Base-by-base conservation (phyloP, 1,140 invertebrate genomes). In the Drosophila virilis region DNA sequence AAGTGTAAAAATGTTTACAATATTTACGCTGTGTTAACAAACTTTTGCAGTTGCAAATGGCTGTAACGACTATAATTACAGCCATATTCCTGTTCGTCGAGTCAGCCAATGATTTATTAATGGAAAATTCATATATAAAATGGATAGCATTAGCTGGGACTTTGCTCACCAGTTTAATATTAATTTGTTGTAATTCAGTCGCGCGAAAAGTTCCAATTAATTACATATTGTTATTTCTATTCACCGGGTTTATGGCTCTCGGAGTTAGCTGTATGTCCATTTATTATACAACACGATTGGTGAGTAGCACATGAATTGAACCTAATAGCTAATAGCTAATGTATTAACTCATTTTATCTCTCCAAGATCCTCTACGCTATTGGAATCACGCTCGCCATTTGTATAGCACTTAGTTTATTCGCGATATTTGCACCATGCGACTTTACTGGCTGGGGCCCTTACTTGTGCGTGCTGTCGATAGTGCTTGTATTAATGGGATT, bases 381-480 rank as follows among this genome's bases (percentile, higher is more conserved):
- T 9, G 67, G 59, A n/a, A 40, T 48, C 8, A 64, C 59, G 1
- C 0, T 15, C 6, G 35, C 13, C 1, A n/a, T 70, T 13, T 46
- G 48, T 12, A 0, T 40, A 1, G 3, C 3, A 9, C 50, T 80
- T 6, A 12, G 4, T 1, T 15, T 81, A 1, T 69, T 81, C 2
- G 78, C 78, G 1, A 9, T 10, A 1, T 68, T 51, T 5, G 62
- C 74, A 1, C 78, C 78, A 0, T 81, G 68, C 13, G 78, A 77
- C n/a, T 81, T 80, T n/a, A 80, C 78, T 0, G 12, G 48, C 17
- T 77, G 61, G 17, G 57, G 67, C 9, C 8, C 46, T 0, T 55
- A 58, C 4, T 1, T 73, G 7, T 37, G 65, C 1, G 28, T 64
- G 1, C 0, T 58, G 0, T 2, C 7, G 0, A 0, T 80, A 0